Base-by-base conservation (phyloP, 2,888 invertebrate genomes). In the Himalopsyche kuldschensis region DNA sequence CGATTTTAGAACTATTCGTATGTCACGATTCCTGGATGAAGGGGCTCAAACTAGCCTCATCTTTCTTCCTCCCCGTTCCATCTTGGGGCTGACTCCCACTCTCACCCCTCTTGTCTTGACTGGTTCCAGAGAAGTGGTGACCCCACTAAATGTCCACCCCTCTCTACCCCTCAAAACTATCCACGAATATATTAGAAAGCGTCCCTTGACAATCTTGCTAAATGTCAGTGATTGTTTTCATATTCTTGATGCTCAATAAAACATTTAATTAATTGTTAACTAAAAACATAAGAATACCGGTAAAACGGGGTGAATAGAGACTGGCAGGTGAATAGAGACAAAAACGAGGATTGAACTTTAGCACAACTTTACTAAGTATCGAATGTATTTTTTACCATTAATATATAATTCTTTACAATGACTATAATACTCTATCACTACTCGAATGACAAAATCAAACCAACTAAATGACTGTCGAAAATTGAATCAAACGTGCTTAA, bases 1-100 rank as follows among this genome's bases (percentile, higher is more conserved):
- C 84, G 84, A 84, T 84, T 84, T 82, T 76, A 80, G 80, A 78
- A 84, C 81, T 80, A 84, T 84, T 84, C 81, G 84, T 84, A 81
- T 69, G 69, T 79, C 79, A 31, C 79, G 63, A 31, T 47, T 82
- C 79, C 63, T 75, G 27, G 76, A 76, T 78, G 76, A 79, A 75
- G 79, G 41, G 83, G 81, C 77, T 78, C 47, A 47, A 46, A 20
- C 47, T n/a, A 47, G 47, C 78, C 47, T 78, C 55, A 78, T 47
- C 78, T 48, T 55, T 47, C 78, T 78, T n/a, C 47, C 11, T 24
- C 75, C 75, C 30, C 55, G 17, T 30, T 15, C 69, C 27, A 69
- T 27, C 69, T 69, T 75, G 78, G 46, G 24, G 76, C 15, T 27
- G 48, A 10, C 47, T 31, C 76, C 76, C 55, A 32, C 81, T 76